These are phyloP conservation scores for Tachina fera DNA, from an alignment of 2,888 invertebrate species.

Conservation along the genomic window DNA sequence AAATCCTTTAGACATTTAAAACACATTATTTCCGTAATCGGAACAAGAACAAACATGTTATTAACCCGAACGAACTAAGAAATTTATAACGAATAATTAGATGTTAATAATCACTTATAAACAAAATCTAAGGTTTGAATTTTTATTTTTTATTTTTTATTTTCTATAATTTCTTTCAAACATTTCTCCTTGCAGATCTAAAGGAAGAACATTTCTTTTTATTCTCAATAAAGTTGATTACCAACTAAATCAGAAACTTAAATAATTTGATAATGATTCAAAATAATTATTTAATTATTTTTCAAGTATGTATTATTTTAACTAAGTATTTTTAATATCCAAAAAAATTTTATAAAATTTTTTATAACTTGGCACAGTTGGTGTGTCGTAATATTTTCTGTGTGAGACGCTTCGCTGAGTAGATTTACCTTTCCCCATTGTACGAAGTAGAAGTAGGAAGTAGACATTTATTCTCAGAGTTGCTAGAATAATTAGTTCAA, in stretches of 20 bases:
- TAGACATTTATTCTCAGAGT: too few relatives aligned
- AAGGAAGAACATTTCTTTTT: slow-evolving; percentile 25
- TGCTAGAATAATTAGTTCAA: too few relatives aligned
- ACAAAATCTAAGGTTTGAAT: slow-evolving; percentile 3
- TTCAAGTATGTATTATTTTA: background rate
- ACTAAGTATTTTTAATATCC: too few relatives aligned
- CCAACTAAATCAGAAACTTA: slow-evolving; percentile 9
- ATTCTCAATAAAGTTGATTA: slow-evolving; percentile 42
- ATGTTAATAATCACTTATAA: slow-evolving; percentile 41
- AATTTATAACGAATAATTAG: slow-evolving; percentile 39
- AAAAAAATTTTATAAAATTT: too few relatives aligned
- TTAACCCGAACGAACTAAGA: slow-evolving; percentile 18
- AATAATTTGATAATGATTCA: background rate
- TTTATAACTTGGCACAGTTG: too few relatives aligned
- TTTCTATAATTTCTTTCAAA: background rate
- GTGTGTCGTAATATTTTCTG: too few relatives aligned
- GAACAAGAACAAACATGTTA: slow-evolving; percentile 4
- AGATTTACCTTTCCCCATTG: too few relatives aligned
- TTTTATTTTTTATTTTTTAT: background rate
- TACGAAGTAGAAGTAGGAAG: too few relatives aligned
- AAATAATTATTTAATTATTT: too few relatives aligned
- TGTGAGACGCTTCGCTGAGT: too few relatives aligned
- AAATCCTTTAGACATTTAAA: slow-evolving; percentile 33
- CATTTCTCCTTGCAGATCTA: background rate
- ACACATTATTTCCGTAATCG: slow-evolving; percentile 14